Conservation (phyloP, 2,888 invertebrate species). For the Apamea epomidion region DNA sequence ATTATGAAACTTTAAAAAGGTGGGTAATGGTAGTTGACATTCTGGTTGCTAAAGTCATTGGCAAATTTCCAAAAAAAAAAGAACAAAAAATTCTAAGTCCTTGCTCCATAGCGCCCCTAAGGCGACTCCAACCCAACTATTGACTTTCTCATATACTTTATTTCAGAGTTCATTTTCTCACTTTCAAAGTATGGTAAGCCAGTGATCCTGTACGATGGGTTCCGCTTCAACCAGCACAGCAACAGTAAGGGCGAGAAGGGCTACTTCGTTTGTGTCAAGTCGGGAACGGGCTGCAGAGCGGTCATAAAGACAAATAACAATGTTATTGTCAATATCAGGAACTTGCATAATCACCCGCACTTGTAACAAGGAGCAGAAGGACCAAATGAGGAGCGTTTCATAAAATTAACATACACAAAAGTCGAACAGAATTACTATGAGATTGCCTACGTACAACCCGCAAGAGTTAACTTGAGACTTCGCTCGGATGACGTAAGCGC, state of each 20-base stretch:
- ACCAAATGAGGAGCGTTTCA: too few relatives aligned
- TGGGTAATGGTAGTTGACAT: neutral
- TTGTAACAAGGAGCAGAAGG: neutral
- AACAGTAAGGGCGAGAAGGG: constrained; percentile 65
- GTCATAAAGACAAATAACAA: constrained; percentile 69
- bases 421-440: neutral
- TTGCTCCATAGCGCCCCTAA: too few relatives aligned
- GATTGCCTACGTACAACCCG: neutral
- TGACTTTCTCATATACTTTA: constrained; percentile 5
- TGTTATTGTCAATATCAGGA: constrained; percentile 52
- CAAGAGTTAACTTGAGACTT: neutral
- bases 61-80: too few relatives aligned
- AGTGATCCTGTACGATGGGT: constrained; percentile 57
- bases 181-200: constrained; percentile 77
- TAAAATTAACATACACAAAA: neutral
- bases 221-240: constrained; percentile 73
- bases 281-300: constrained; percentile 74
- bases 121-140: neutral
- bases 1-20: neutral
- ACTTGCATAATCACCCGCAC: constrained; percentile 45
- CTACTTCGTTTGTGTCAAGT: constrained; percentile 75
- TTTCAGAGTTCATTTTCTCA: constrained; percentile 50
- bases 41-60: too few relatives aligned
- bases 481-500: neutral
- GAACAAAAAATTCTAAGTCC: too few relatives aligned